Conservation (phyloP, 2,797 vertebrate genomes). For the Parambassis ranga region DNA sequence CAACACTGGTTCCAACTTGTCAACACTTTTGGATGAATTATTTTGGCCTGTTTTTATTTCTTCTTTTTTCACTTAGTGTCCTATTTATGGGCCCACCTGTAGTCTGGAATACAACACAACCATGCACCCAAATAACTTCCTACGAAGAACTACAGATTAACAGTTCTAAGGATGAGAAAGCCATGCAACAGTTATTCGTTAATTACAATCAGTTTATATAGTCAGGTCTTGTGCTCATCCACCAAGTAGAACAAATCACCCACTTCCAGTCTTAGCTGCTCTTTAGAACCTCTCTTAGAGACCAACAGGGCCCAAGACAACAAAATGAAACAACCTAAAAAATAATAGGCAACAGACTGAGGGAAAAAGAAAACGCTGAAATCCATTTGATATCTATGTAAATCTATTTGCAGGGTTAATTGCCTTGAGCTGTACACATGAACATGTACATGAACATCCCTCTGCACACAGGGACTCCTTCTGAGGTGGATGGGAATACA, state of each 20-base stretch:
- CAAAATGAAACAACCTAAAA: neutral
- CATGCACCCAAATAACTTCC: too few species aligned
- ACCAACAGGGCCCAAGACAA: conserved; percentile 6
- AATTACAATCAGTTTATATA: neutral
- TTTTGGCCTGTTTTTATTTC: too few species aligned
- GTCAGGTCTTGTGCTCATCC: neutral
- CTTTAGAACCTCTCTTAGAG: conserved; percentile 22
- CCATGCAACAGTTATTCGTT: too few species aligned
- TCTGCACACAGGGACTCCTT: neutral
- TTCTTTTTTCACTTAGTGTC: too few species aligned
- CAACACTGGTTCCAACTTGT: too few species aligned
- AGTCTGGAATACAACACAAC: too few species aligned
- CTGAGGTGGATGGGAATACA: conserved; percentile 9
- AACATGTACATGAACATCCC: conserved; percentile 31
- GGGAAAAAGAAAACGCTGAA: conserved; percentile 5
- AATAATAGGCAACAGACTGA: conserved; percentile 5
- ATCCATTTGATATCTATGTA: conserved; percentile 34
- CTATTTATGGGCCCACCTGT: too few species aligned
- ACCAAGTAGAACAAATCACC: neutral
- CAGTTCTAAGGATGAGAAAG: neutral
- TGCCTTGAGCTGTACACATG: conserved; percentile 17
- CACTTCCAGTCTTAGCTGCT: conserved; percentile 4
- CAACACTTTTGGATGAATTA: too few species aligned
- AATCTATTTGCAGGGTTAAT: conserved; percentile 49
- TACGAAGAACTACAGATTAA: neutral